Conservation (phyloP, 2,113 vertebrate genomes). For the Chroicocephalus ridibundus region DNA sequence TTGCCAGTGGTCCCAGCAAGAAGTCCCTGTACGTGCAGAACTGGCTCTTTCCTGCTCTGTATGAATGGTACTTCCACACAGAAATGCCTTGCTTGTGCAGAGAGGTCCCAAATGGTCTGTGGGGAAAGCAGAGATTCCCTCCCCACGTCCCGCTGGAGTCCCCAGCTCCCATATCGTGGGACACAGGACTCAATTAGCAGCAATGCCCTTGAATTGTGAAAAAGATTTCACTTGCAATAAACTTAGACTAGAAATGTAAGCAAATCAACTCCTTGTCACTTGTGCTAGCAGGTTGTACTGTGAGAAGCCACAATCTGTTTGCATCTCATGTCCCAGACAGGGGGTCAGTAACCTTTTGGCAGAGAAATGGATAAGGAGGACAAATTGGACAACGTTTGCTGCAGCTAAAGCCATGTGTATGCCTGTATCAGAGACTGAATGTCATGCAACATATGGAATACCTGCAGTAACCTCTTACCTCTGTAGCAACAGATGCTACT, state of each 20-base stretch:
- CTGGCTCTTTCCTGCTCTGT: background rate
- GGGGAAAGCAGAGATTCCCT: background rate
- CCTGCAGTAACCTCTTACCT: background rate
- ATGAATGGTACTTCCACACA: background rate
- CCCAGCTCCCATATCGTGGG: background rate
- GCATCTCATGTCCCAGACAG: background rate
- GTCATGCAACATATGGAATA: background rate
- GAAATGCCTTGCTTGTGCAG: background rate
- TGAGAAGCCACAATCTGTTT: background rate
- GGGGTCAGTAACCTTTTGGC: background rate
- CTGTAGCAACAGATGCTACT: background rate
- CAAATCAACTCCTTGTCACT: background rate
- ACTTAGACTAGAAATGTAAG: background rate
- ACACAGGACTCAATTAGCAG: background rate
- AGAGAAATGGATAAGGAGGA: background rate
- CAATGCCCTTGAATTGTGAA: background rate
- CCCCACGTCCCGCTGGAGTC: background rate
- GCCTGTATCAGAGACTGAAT: background rate
- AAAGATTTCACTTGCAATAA: background rate
- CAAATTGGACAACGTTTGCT: background rate
- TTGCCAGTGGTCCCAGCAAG: background rate
- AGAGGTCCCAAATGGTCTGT: background rate
- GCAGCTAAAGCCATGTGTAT: background rate
- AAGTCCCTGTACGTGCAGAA: background rate
- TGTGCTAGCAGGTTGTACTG: background rate